Evolutionary conservation across 2,113 vertebrate species (phyloP).

Genomic region (Madoqua kirkii): DNA sequence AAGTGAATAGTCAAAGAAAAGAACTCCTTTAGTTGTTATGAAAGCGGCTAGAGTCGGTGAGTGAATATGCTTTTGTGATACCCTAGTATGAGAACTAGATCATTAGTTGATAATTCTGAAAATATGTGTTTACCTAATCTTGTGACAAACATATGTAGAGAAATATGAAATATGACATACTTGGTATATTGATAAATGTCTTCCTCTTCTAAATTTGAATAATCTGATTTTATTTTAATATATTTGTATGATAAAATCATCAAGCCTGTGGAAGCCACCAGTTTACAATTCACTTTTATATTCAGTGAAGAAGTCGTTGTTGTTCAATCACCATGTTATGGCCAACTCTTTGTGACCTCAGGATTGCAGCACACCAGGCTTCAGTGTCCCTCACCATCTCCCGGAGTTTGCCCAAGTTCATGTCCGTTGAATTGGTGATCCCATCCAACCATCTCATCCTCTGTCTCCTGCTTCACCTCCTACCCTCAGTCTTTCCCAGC

Average conservation of each 20-base stretch:
- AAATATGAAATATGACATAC: background rate
- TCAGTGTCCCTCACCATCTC: background rate
- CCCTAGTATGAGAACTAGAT: background rate
- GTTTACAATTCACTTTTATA: background rate
- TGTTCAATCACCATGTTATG: background rate
- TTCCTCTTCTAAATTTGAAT: background rate
- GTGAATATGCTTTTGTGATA: background rate
- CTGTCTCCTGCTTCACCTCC: background rate
- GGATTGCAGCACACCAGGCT: background rate
- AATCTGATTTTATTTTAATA: background rate
- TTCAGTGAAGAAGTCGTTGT: rapidly evolving
- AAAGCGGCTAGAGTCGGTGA: background rate
- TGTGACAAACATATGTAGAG: background rate
- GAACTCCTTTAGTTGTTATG: background rate
- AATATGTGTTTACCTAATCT: background rate
- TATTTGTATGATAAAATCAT: background rate
- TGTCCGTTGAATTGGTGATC: background rate
- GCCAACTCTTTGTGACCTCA: background rate
- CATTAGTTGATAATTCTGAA: background rate
- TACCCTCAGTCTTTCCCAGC: background rate
- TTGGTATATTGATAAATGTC: background rate
- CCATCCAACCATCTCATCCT: background rate
- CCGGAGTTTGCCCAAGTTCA: background rate
- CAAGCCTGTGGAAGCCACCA: background rate
- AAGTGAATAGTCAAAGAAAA: background rate